Conservation (phyloP, 2,888 invertebrate genomes). For the Mythimna loreyi region DNA sequence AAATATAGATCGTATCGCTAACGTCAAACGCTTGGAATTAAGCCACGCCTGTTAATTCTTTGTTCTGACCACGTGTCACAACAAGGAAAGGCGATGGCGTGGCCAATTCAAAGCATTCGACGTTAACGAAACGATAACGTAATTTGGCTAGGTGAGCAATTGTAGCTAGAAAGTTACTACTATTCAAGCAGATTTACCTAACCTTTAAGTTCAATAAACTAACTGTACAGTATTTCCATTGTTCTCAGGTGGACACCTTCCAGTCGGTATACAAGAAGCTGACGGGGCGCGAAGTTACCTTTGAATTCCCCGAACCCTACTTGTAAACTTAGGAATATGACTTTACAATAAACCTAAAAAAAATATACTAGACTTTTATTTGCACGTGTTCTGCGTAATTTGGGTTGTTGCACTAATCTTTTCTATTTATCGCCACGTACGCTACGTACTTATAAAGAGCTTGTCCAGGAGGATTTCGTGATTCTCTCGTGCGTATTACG, state of each 20-base stretch:
- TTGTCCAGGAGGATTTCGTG: no score
- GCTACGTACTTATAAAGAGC: neutral
- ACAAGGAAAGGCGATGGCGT: no score
- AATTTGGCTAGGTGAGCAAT: no score
- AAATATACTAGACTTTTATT: conserved; percentile 66
- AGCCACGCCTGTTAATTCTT: no score
- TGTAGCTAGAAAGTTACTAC: no score
- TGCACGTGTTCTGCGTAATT: neutral
- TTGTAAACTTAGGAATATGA: conserved; percentile 93
- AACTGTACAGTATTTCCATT: conserved; percentile 49
- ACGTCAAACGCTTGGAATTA: no score
- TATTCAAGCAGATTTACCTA: neutral
- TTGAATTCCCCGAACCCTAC: conserved; percentile 99
- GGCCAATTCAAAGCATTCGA: no score
- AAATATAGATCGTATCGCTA: no score
- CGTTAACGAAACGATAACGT: no score
- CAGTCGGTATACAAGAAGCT: conserved; percentile 99
- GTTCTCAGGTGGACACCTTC: conserved; percentile 98
- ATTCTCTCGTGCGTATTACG: no score
- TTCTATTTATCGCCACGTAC: neutral
- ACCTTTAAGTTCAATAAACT: neutral
- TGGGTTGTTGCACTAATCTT: neutral
- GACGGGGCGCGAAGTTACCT: conserved; percentile 99
- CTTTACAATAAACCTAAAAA: conserved; percentile 89
- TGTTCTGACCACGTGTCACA: no score